Evolutionary conservation across 2,113 vertebrate species (phyloP).

Genomic region (Dendrocopos noguchii): DNA sequence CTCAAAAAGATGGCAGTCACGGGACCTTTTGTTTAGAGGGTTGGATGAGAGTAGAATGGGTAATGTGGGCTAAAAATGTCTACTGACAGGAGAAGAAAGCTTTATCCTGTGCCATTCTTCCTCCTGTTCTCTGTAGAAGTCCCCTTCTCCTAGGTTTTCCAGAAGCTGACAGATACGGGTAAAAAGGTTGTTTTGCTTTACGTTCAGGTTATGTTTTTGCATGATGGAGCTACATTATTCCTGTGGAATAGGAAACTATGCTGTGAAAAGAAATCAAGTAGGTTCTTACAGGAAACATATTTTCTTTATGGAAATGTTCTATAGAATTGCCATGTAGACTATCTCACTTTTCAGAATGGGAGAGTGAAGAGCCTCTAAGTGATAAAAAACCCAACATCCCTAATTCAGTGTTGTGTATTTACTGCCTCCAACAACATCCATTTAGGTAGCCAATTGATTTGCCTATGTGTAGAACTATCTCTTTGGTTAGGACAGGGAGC

Average conservation of each 20-base stretch:
- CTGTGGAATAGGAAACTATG: neutral
- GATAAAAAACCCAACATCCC: fast-evolving
- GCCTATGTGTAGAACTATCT: neutral
- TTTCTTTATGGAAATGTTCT: neutral
- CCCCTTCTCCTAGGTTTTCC: neutral
- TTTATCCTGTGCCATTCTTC: neutral
- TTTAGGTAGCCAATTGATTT: neutral
- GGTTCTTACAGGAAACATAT: neutral
- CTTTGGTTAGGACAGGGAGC: neutral
- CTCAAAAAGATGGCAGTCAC: neutral
- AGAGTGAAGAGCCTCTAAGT: neutral
- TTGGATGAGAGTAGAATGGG: neutral
- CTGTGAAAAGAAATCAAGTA: neutral
- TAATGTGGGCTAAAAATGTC: neutral
- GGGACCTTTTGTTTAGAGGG: neutral
- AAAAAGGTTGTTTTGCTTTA: neutral
- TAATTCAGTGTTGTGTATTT: neutral
- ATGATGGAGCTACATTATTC: neutral
- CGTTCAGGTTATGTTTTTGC: neutral
- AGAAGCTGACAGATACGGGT: neutral
- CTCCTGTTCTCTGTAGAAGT: neutral
- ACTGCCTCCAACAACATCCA: neutral
- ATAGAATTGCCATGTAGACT: neutral
- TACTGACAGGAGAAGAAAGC: neutral
- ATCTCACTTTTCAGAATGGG: neutral